These are phyloP conservation scores for Nothocercus nigrocapillus DNA, from an alignment of 2,113 vertebrate genomes.

Conservation along the genomic window DNA sequence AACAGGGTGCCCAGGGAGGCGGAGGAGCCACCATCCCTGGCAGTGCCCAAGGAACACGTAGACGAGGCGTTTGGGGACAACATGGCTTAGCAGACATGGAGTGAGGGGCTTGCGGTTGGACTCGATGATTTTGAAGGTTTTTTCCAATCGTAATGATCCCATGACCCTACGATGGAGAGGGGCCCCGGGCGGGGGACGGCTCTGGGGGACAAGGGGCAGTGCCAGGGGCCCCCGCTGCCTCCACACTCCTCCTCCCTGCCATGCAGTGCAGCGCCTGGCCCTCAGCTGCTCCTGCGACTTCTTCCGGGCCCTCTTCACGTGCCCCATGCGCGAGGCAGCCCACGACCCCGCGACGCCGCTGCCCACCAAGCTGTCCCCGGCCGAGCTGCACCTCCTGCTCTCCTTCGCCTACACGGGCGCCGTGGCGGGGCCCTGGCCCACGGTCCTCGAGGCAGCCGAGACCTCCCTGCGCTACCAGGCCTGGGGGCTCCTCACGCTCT, in stretches of 20 bases:
- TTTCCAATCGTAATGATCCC: too few species aligned
- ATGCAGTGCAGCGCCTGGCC: constrained; percentile 85
- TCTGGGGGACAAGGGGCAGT: background rate
- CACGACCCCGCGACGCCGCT: constrained; percentile 73
- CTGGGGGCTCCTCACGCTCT: constrained; percentile 82
- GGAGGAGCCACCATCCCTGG: too few species aligned
- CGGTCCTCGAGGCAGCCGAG: constrained; percentile 84
- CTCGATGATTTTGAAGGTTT: too few species aligned
- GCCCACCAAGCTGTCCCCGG: constrained; percentile 49
- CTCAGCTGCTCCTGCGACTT: constrained; percentile 90
- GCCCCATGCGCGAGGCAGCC: constrained; percentile 88
- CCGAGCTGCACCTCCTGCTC: constrained; percentile 83
- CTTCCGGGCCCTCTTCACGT: constrained; percentile 91
- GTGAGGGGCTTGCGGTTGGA: too few species aligned
- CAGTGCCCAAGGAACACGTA: too few species aligned
- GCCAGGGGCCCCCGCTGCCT: background rate
- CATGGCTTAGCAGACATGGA: too few species aligned
- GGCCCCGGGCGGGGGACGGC: background rate
- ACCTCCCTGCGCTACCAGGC: constrained; percentile 88
- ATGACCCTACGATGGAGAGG: too few species aligned
- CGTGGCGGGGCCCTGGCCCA: constrained; percentile 81
- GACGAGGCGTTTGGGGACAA: too few species aligned
- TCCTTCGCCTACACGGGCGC: constrained; percentile 83
- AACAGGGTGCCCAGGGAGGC: too few species aligned
- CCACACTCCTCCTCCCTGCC: background rate